These are phyloP conservation scores for Pycnonotus jocosus DNA, from an alignment of 2,113 vertebrate genomes.

Conservation along the genomic window DNA sequence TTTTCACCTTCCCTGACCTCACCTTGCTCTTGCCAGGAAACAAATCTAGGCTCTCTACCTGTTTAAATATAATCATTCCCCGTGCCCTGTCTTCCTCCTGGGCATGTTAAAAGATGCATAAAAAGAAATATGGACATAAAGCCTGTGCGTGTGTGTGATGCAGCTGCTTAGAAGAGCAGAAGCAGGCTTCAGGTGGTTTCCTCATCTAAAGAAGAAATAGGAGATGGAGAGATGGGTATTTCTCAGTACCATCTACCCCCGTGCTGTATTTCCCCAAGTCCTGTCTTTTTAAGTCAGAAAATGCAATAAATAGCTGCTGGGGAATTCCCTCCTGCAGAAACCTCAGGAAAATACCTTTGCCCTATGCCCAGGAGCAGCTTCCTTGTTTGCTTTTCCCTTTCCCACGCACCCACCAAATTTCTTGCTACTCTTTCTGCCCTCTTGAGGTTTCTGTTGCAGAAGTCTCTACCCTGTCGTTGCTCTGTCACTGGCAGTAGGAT, in stretches of 20 bases:
- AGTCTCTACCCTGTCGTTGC: not conserved
- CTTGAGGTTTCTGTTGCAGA: not conserved
- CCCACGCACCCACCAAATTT: not conserved
- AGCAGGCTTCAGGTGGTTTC: not conserved
- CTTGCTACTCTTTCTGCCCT: not conserved
- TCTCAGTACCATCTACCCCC: not conserved
- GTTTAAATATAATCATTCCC: not conserved
- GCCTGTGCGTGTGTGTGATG: not conserved
- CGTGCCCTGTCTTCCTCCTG: not conserved
- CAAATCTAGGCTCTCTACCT: not conserved
- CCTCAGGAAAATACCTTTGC: not conserved
- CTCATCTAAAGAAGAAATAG: not conserved
- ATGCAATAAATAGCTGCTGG: not conserved
- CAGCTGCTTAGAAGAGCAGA: not conserved
- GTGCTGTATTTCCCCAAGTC: not conserved
- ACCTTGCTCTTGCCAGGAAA: not conserved
- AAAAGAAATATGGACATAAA: not conserved
- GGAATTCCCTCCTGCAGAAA: not conserved
- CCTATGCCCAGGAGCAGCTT: not conserved
- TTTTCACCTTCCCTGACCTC: not conserved
- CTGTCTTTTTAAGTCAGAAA: not conserved
- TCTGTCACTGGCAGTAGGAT: rapidly evolving
- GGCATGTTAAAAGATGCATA: not conserved
- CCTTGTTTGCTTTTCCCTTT: not conserved
- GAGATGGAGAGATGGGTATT: not conserved